phyloP scores from a whole-genome alignment of 1,140 invertebrate species.

The Zaprionus tsacasi region DNA sequence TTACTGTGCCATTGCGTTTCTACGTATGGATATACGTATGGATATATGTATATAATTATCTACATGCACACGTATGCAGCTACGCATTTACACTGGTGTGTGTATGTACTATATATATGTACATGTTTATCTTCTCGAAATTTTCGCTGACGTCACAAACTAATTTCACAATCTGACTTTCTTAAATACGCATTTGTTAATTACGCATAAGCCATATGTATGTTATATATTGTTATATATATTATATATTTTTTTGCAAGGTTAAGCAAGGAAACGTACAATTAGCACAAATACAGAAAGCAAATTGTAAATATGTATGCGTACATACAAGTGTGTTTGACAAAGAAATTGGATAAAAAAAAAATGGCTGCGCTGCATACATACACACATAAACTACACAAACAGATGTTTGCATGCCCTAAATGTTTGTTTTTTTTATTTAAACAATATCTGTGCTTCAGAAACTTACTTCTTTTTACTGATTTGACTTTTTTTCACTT shows the following conservation, averaged over 20 bases:
- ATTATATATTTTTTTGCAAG: constrained; percentile 7
- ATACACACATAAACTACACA: constrained; percentile 1
- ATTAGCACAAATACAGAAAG: neutral
- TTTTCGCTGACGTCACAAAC: constrained; percentile 43
- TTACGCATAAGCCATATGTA: neutral
- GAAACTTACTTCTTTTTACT: constrained; percentile 26
- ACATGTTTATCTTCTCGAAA: constrained; percentile 33
- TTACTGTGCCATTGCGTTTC: constrained; percentile 6
- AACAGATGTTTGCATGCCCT: neutral
- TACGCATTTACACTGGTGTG: constrained; percentile 7
- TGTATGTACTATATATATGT: neutral
- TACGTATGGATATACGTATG: neutral
- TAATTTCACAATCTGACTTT: constrained; percentile 43
- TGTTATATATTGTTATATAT: neutral
- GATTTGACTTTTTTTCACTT: constrained; percentile 14
- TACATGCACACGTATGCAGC: neutral
- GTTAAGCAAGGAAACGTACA: neutral
- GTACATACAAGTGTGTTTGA: constrained; percentile 1
- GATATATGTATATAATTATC: neutral
- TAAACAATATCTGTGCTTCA: neutral
- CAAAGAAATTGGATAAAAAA: constrained; percentile 22
- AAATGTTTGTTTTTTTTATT: neutral
- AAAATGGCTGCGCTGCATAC: constrained; percentile 20
- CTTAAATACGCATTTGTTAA: constrained; percentile 17
- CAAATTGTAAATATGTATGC: neutral